phyloP scores from a whole-genome alignment of 2,888 invertebrate species.

The Xestia c-nigrum region DNA sequence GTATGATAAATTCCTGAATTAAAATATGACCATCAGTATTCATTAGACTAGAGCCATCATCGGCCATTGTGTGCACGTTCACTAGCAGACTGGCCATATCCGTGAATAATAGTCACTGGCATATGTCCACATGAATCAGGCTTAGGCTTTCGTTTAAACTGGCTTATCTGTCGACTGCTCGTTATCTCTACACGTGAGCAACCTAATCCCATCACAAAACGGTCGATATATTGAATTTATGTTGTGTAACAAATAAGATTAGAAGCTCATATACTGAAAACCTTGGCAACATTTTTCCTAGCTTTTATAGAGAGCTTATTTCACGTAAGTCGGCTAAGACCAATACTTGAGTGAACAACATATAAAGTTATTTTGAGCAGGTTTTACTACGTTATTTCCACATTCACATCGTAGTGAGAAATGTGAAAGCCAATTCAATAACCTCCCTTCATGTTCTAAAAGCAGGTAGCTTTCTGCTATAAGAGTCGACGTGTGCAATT shows the following conservation, averaged over 20 bases:
- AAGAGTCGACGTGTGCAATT: not conserved
- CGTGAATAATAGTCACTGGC: slow-evolving; percentile 26
- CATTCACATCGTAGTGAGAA: not conserved
- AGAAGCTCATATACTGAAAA: slow-evolving; percentile 15
- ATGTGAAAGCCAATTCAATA: not conserved
- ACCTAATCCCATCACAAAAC: slow-evolving; percentile 22
- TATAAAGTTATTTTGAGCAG: not conserved
- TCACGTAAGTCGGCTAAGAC: not conserved
- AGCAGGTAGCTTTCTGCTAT: not conserved
- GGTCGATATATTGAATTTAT: slow-evolving; percentile 20
- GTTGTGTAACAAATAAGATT: slow-evolving; percentile 31
- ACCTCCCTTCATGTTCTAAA: not conserved
- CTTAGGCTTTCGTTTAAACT: slow-evolving; percentile 21
- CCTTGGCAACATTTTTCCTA: not conserved
- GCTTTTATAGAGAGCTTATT: not conserved
- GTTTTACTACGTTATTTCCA: not conserved
- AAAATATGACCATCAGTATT: slow-evolving; percentile 18
- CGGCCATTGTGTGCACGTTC: slow-evolving; percentile 22
- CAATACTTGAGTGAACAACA: not conserved
- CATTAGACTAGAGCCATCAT: slow-evolving; percentile 16
- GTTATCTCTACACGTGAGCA: slow-evolving; percentile 59
- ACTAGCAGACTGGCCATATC: slow-evolving; percentile 32
- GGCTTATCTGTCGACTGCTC: slow-evolving; percentile 48
- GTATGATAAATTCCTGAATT: not conserved
- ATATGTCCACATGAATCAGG: slow-evolving; percentile 1